Conservation (phyloP, 2,797 vertebrate genomes). For the Brotula barbata region DNA sequence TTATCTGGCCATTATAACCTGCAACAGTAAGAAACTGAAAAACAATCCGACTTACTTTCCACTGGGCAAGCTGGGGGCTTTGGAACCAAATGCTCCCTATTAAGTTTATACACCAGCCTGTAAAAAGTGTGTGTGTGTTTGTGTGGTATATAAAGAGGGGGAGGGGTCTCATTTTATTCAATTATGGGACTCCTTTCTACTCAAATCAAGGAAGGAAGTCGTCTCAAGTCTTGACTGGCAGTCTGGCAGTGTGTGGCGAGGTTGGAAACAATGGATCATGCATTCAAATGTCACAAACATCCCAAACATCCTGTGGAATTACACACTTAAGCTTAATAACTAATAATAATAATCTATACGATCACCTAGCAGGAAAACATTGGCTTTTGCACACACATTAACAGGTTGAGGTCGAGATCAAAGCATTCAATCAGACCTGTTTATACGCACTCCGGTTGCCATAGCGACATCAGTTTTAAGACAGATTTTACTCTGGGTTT, state of each 20-base stretch:
- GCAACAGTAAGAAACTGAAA: constrained; percentile 73
- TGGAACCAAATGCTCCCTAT: constrained; percentile 74
- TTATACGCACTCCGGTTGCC: neutral
- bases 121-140: constrained; percentile 64
- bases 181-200: constrained; percentile 72
- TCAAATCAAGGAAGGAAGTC: constrained; percentile 76
- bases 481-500: no score
- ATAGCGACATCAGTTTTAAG: no score
- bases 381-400: constrained; percentile 7
- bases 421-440: constrained; percentile 20
- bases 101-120: constrained; percentile 76
- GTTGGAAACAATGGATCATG: constrained; percentile 67
- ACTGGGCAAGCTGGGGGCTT: constrained; percentile 71
- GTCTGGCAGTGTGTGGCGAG: constrained; percentile 67
- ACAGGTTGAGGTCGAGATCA: neutral
- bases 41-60: constrained; percentile 74
- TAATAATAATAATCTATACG: constrained; percentile 6
- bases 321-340: no score
- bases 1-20: constrained; percentile 74
- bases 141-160: constrained; percentile 65
- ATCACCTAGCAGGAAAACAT: constrained; percentile 14
- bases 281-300: constrained; percentile 53
- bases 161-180: constrained; percentile 72
- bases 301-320: constrained; percentile 57
- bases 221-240: constrained; percentile 70